These are phyloP conservation scores for Apostichopus leukothele DNA, from an alignment of 53 echinoderm and acorn worm species.

Conservation along the genomic window DNA sequence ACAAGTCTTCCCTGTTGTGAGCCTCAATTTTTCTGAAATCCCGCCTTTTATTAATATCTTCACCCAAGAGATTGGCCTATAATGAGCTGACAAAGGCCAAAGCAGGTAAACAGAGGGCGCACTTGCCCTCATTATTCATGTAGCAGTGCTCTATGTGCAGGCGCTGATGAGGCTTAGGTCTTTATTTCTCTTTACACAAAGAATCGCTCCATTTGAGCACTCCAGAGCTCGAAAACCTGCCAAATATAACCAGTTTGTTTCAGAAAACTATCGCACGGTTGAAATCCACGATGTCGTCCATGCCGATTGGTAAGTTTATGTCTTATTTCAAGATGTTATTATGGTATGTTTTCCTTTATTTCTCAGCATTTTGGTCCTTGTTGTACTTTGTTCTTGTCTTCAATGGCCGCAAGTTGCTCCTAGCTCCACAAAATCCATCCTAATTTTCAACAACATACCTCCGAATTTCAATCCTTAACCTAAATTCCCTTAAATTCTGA, in stretches of 20 bases:
- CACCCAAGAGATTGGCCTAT: conserved; percentile 42
- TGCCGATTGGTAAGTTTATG: conserved; percentile 47
- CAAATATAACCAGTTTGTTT: conserved; percentile 43
- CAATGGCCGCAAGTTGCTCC: conserved; percentile 51
- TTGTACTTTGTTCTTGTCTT: conserved; percentile 53
- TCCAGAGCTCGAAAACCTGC: conserved; percentile 43
- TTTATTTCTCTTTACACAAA: conserved; percentile 56
- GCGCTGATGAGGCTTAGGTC: conserved; percentile 51
- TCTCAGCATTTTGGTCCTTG: conserved; percentile 46
- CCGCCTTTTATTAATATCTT: conserved; percentile 51
- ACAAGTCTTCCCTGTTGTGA: conserved; percentile 27
- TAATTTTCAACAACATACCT: conserved; percentile 47
- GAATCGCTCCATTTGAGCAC: conserved; percentile 44
- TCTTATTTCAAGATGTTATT: conserved; percentile 40
- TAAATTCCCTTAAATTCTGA: conserved; percentile 29
- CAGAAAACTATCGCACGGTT: conserved; percentile 36
- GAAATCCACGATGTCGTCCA: conserved; percentile 50
- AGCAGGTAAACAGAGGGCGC: conserved; percentile 53
- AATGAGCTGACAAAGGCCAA: conserved; percentile 52
- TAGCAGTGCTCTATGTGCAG: conserved; percentile 46
- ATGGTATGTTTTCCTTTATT: conserved; percentile 47
- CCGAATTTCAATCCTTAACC: conserved; percentile 38
- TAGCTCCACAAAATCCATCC: conserved; percentile 37
- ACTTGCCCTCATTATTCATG: conserved; percentile 54
- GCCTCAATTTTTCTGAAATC: conserved; percentile 51